Conservation (phyloP, 30 jellyfish, hydroid and myxozoan species). For the Mastigias papua region DNA sequence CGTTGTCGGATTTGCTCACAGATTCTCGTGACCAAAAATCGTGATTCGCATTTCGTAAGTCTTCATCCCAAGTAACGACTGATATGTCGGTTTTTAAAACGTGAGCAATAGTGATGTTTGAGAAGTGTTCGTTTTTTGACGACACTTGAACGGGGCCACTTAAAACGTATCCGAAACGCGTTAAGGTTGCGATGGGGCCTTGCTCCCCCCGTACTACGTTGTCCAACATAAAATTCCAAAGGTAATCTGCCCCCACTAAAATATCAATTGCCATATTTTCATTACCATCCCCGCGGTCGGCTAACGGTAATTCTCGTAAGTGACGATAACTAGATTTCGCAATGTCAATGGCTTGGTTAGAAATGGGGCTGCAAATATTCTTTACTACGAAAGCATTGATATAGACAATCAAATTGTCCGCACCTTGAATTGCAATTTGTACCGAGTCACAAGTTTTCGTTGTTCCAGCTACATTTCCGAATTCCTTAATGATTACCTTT, state of each 20-base stretch:
- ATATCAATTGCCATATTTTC: not conserved
- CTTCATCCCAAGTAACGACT: not conserved
- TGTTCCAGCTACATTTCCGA: slow-evolving; percentile 21
- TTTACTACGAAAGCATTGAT: slow-evolving; percentile 31
- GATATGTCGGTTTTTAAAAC: slow-evolving; percentile 1
- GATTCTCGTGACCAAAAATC: too few relatives aligned
- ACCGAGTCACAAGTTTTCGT: not conserved
- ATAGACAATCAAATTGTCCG: not conserved
- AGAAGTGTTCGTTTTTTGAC: not conserved
- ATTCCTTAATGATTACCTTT: slow-evolving; percentile 5
- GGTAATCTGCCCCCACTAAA: not conserved
- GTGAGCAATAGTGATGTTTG: not conserved
- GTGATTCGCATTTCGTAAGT: too few relatives aligned
- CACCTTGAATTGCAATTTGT: slow-evolving; percentile 7
- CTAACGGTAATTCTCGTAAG: slow-evolving; percentile 17
- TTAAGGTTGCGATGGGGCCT: not conserved
- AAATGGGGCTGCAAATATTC: slow-evolving; percentile 42
- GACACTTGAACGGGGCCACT: slow-evolving; percentile 15
- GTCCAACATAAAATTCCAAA: not conserved
- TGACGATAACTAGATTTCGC: slow-evolving; percentile 6
- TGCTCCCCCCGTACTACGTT: not conserved
- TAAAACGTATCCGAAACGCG: slow-evolving; percentile 4
- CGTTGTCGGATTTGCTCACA: too few relatives aligned
- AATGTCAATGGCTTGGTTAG: slow-evolving; percentile 5
- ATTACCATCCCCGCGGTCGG: slow-evolving; percentile 19